A percentile compares a stretch with the other conserved stretches of the same genome.
Evolutionary conservation across 2,797 vertebrate species (phyloP).

Genomic region (Tenualosa thibaudeaui): DNA sequence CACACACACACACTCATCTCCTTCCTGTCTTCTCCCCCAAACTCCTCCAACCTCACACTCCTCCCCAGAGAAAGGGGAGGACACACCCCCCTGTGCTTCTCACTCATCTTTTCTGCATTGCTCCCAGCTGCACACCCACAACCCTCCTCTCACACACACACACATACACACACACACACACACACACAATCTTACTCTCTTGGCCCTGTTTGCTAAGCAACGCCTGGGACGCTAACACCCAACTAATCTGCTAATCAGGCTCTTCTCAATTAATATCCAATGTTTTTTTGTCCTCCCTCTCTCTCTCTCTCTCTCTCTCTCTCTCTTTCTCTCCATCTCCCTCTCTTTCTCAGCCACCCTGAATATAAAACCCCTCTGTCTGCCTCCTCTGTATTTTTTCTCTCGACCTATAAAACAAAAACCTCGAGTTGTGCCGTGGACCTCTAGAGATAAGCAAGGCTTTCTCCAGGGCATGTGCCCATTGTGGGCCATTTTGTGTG

Average conservation of each 20-base stretch:
- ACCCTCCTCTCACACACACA: background rate
- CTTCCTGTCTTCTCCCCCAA: background rate
- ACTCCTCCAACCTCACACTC: constrained; percentile 2
- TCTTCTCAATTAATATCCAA: background rate
- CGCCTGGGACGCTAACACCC: constrained; percentile 24
- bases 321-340: background rate
- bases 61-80: background rate
- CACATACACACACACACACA: background rate
- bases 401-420: background rate
- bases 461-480: background rate
- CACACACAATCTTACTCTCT: background rate
- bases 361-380: background rate
- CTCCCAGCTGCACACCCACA: background rate
- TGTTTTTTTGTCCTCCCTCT: background rate
- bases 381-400: background rate
- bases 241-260: constrained; percentile 22
- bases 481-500: background rate
- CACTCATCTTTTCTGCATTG: background rate
- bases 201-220: constrained; percentile 28
- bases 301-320: background rate
- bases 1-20: background rate
- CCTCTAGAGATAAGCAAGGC: background rate
- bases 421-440: background rate
- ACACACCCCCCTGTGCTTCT: constrained; percentile 2
- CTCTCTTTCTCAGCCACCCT: background rate